These are phyloP conservation scores for Mastomys coucha DNA, from an alignment of 2,113 vertebrate genomes.

Conservation along the genomic window DNA sequence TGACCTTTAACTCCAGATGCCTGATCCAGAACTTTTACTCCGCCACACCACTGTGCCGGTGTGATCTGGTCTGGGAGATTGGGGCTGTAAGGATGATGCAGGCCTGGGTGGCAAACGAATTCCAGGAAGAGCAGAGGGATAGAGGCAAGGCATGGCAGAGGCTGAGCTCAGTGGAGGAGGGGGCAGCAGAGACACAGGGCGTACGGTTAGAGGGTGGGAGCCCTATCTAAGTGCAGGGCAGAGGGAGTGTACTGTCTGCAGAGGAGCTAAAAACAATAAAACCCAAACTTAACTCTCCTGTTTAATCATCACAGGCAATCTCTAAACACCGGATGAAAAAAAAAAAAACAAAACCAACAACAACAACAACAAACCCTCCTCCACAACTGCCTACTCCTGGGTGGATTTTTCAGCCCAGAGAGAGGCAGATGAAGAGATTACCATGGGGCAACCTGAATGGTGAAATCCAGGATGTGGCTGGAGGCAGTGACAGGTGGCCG, in stretches of 20 bases:
- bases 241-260: background rate
- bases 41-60: background rate
- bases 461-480: conserved; percentile 61
- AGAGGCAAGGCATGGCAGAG: background rate
- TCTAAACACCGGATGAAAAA: background rate
- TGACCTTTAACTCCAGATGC: background rate
- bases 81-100: background rate
- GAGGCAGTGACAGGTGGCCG: background rate
- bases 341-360: background rate
- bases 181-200: background rate
- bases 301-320: background rate
- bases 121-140: rapidly evolving
- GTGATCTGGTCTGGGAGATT: background rate
- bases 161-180: background rate
- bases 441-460: background rate
- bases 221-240: background rate
- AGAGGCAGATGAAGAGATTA: conserved; percentile 38
- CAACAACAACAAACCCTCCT: background rate
- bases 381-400: background rate
- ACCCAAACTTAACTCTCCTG: background rate
- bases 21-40: background rate
- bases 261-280: background rate
- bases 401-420: background rate
- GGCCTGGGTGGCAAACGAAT: background rate
- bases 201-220: rapidly evolving